Percentiles rank a stretch among this genome's conserved stretches.
phyloP scores from a whole-genome alignment of 2,113 vertebrate species.

The Meriones unguiculatus region DNA sequence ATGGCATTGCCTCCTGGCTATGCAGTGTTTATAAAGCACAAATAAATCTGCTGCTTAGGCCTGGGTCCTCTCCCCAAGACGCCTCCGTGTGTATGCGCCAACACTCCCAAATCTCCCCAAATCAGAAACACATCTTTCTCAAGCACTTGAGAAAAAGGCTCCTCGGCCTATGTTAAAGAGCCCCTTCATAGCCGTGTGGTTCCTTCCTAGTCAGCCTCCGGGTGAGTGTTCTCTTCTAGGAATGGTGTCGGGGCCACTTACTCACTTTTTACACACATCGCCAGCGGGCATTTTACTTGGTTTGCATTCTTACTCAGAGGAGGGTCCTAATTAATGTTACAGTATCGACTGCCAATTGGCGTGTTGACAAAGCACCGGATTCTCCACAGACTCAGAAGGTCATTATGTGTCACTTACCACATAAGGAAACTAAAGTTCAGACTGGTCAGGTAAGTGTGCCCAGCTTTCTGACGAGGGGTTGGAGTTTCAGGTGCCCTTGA shows the following conservation, averaged over 20 bases:
- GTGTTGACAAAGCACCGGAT: neutral
- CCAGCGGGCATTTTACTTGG: conserved; percentile 20
- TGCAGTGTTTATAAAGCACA: neutral
- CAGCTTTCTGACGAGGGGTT: neutral
- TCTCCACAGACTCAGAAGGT: neutral
- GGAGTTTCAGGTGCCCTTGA: neutral
- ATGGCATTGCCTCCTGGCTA: neutral
- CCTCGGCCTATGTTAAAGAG: neutral
- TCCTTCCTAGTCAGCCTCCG: neutral
- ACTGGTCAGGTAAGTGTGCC: neutral
- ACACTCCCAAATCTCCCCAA: neutral
- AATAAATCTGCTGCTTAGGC: neutral
- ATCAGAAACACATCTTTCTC: neutral
- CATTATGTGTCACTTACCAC: neutral
- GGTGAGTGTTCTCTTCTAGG: neutral
- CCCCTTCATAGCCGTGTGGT: neutral
- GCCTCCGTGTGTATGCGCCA: neutral
- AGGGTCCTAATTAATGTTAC: neutral
- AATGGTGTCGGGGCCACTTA: neutral
- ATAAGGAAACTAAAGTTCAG: conserved; percentile 14
- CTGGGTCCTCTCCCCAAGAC: neutral
- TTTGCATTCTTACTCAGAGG: neutral
- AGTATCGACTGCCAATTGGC: neutral
- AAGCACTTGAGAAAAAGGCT: neutral
- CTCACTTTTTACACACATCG: neutral